Base-by-base conservation (phyloP, 1,140 invertebrate genomes). In the Sycophila sp. region DNA sequence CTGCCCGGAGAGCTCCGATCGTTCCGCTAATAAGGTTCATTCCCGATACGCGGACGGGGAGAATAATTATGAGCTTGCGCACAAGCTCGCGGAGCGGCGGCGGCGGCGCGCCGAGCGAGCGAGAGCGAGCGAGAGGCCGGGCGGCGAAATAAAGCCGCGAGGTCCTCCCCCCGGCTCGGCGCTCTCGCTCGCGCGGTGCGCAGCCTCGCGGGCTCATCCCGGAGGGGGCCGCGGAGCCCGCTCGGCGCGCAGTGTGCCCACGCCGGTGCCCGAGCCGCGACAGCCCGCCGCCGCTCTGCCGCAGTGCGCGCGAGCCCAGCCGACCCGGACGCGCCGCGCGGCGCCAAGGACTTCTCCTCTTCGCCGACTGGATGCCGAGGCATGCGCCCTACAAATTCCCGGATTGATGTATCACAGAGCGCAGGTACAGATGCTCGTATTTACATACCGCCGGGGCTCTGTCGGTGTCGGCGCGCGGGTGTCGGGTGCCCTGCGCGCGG, bases 31-130 rank as follows among this genome's bases (percentile, higher is more conserved):
- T 75, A 75, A 74, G 69, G 72, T 74, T 73, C 71, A 69, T 67
- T 72, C 72, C 71, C 72, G 75, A 76, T 78, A 80, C 78, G 80
- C 77, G 78, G 71, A 83, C 75, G 66, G 79, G 74, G 76, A 79
- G 77, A 80, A 84, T 83, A 84, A 85, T 86, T 84, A 85, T 80
- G 83, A 81, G 80, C 79, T 81, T 86, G 84, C 84, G 84, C 84
- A 84, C 78, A 81, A 47, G 6, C 24, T n/a, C 38, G 69, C 60
- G 63, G 62, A 64, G 59, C 62, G 10, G 26, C 51, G 73, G 71
- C 72, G 69, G 56, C 45, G 73, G 15, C n/a, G n/a, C n/a, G n/a
- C n/a, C n/a, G n/a, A n/a, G n/a, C n/a, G n/a, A n/a, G n/a, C n/a
- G n/a, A n/a, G n/a, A n/a, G n/a, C n/a, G n/a, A n/a, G n/a, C n/a